phyloP scores from a whole-genome alignment of 1,140 invertebrate species.

The Drosophila tropicalis region DNA sequence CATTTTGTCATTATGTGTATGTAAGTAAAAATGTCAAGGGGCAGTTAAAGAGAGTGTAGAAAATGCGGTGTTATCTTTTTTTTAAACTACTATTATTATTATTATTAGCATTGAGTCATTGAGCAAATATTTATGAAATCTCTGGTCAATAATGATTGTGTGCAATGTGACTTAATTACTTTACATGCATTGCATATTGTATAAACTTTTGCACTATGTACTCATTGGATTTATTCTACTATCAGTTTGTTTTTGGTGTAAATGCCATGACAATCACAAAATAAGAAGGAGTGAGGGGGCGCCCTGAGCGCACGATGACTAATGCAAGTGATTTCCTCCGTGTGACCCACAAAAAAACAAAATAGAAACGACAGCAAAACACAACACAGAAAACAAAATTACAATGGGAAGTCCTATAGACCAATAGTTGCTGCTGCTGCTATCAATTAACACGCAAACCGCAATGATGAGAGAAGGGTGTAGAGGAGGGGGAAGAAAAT shows the following conservation, averaged over 20 bases:
- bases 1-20: no score
- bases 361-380: conserved; percentile 30
- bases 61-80: background rate
- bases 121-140: conserved; percentile 52
- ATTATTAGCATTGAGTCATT: conserved; percentile 37
- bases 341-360: conserved; percentile 67
- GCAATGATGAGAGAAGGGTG: conserved; percentile 29
- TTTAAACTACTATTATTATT: conserved; percentile 24
- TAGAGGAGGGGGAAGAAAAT: conserved; percentile 36
- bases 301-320: conserved; percentile 48
- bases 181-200: conserved; percentile 1
- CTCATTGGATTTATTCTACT: conserved; percentile 37
- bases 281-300: background rate
- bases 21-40: background rate
- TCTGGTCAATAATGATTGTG: conserved; percentile 45
- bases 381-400: conserved; percentile 22
- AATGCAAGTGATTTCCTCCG: conserved; percentile 78
- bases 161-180: conserved; percentile 40
- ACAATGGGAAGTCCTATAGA: conserved; percentile 32
- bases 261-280: conserved; percentile 56
- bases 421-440: conserved; percentile 60
- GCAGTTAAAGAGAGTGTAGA: background rate
- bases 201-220: conserved; percentile 26
- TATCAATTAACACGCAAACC: conserved; percentile 77
- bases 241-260: conserved; percentile 51